These are phyloP conservation scores for Catharus bicknelli DNA, from an alignment of 2,113 vertebrate species.

Conservation along the genomic window DNA sequence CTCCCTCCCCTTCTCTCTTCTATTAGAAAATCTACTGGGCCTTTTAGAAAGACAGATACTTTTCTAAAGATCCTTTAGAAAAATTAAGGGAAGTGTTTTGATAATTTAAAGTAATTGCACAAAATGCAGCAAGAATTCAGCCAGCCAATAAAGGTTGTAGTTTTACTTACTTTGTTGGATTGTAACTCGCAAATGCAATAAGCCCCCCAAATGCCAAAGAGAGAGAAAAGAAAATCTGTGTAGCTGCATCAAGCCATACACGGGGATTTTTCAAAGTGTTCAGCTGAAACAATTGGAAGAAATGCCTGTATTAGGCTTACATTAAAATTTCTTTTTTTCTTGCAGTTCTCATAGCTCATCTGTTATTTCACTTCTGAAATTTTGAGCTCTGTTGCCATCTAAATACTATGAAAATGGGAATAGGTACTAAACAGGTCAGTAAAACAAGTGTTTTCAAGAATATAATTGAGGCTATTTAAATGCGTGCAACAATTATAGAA, in stretches of 20 bases:
- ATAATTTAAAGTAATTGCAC: neutral
- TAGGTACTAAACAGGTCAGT: neutral
- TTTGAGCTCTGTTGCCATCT: neutral
- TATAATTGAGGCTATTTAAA: neutral
- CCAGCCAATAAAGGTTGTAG: neutral
- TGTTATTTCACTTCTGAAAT: neutral
- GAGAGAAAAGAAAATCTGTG: conserved; percentile 94
- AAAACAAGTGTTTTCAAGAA: neutral
- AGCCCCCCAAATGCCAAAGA: conserved; percentile 91
- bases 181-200: conserved; percentile 92
- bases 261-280: conserved; percentile 78
- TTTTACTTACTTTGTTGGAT: conserved; percentile 77
- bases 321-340: neutral
- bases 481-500: neutral
- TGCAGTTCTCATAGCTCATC: neutral
- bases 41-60: neutral
- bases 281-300: conserved; percentile 74
- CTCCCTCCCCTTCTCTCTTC: no score
- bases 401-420: neutral
- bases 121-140: neutral
- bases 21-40: neutral
- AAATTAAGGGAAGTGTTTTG: neutral
- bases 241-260: conserved; percentile 92
- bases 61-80: neutral
- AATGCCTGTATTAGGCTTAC: neutral